Evolutionary conservation across 2,113 vertebrate genomes (phyloP).

Genomic region (Nothocercus nigrocapillus): DNA sequence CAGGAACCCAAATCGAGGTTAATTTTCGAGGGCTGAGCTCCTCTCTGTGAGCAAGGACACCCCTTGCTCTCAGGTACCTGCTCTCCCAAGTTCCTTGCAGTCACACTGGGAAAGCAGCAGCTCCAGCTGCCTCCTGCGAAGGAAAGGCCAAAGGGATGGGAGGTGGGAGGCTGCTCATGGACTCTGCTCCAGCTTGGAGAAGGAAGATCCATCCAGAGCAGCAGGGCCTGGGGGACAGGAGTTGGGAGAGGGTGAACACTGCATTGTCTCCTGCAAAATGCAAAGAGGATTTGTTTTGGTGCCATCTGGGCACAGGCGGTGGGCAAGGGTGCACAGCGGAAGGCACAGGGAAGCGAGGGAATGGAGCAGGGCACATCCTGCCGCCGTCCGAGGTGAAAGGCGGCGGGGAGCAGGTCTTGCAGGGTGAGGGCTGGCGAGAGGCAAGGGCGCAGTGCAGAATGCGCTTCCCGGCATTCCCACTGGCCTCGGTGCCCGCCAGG

Average conservation of each 20-base stretch:
- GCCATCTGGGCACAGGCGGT: accelerated
- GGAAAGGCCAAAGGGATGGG: background rate
- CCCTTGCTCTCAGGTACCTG: background rate
- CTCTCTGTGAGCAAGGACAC: background rate
- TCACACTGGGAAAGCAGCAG: background rate
- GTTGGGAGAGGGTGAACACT: background rate
- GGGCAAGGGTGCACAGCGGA: accelerated
- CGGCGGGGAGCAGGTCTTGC: background rate
- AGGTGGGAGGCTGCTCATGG: background rate
- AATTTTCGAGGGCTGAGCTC: background rate
- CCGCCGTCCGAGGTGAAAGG: background rate
- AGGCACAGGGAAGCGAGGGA: background rate
- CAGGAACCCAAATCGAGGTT: background rate
- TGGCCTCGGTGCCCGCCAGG: accelerated
- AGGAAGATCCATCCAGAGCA: background rate
- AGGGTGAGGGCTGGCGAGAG: accelerated
- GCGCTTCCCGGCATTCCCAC: background rate
- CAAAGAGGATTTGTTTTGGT: background rate
- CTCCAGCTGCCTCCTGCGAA: background rate
- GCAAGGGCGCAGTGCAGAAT: accelerated
- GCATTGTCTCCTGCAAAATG: conserved; percentile 1
- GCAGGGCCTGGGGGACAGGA: background rate
- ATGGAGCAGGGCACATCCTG: background rate
- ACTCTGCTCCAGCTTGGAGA: background rate
- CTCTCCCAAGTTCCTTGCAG: background rate